These are phyloP conservation scores for Eleginops maclovinus DNA, from an alignment of 2,113 vertebrate species.

Conservation along the genomic window DNA sequence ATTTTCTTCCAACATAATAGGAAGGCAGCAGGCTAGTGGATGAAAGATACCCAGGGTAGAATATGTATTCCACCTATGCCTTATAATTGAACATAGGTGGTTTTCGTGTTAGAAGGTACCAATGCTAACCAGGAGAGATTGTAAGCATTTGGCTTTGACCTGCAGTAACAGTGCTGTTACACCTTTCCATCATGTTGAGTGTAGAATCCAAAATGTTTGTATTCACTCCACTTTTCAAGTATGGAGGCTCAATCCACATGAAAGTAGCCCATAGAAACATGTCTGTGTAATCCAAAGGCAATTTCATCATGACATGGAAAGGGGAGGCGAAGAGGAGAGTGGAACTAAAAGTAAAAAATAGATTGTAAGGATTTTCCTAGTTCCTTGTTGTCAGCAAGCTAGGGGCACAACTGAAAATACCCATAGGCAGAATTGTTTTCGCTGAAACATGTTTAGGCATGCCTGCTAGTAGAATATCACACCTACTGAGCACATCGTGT, in stretches of 20 bases:
- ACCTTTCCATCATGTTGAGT: constrained; percentile 13
- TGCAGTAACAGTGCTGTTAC: neutral
- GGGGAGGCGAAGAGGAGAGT: neutral
- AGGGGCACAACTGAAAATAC: neutral
- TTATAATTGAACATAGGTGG: neutral
- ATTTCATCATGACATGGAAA: constrained; percentile 23
- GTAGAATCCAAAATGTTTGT: constrained; percentile 15
- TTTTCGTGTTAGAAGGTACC: constrained; percentile 8
- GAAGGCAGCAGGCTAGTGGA: neutral
- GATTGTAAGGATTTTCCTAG: neutral
- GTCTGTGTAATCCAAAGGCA: constrained; percentile 14
- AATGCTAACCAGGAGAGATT: neutral
- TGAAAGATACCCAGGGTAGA: neutral
- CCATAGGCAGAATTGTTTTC: neutral
- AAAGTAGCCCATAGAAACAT: neutral
- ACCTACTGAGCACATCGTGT: neutral
- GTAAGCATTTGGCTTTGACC: neutral
- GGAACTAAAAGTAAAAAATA: neutral
- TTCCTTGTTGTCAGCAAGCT: constrained; percentile 1
- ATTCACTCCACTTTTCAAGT: constrained; percentile 7
- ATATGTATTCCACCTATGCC: neutral
- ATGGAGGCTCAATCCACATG: constrained; percentile 1
- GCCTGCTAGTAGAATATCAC: neutral
- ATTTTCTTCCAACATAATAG: constrained; percentile 12
- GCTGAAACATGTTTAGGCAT: neutral